A percentile compares a stretch with the other conserved stretches of the same genome.
Evolutionary conservation across 2,797 vertebrate species (phyloP).

Genomic region (Miichthys miiuy): DNA sequence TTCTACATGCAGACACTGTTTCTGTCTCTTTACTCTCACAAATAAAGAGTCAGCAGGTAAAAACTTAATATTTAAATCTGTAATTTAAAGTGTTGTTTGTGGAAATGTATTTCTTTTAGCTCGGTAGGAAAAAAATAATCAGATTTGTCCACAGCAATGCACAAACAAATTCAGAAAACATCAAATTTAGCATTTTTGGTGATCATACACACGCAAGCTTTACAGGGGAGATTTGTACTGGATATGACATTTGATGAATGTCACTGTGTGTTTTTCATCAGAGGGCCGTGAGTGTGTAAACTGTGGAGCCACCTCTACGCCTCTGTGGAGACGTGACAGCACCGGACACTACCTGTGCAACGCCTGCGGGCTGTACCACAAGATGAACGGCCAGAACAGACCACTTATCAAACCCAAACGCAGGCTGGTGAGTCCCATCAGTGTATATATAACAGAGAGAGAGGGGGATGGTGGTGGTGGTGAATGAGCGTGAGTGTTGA

Average conservation of each 20-base stretch:
- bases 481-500: slow-evolving; percentile 1
- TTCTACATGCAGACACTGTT: not conserved
- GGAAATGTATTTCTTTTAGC: not conserved
- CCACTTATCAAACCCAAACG: slow-evolving; percentile 98
- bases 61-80: not conserved
- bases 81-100: not conserved
- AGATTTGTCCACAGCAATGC: not conserved
- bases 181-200: not conserved
- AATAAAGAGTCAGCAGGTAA: not conserved
- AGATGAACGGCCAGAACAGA: slow-evolving; percentile 99
- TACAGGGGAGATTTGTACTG: not conserved
- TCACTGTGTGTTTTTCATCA: slow-evolving; percentile 62
- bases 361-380: slow-evolving; percentile 98
- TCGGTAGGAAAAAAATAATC: not conserved
- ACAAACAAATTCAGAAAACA: not conserved
- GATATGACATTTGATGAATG: not conserved
- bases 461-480: too few species aligned
- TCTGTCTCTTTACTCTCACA: not conserved
- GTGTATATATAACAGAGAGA: too few species aligned
- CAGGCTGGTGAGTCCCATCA: slow-evolving; percentile 91
- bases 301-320: slow-evolving; percentile 97
- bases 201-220: not conserved
- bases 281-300: slow-evolving; percentile 98
- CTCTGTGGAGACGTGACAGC: slow-evolving; percentile 97
- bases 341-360: slow-evolving; percentile 99